Evolutionary conservation across 2,797 vertebrate genomes (phyloP), one percentile per base, ranked within the genome.

Genomic region (Sebastolobus alascanus): DNA sequence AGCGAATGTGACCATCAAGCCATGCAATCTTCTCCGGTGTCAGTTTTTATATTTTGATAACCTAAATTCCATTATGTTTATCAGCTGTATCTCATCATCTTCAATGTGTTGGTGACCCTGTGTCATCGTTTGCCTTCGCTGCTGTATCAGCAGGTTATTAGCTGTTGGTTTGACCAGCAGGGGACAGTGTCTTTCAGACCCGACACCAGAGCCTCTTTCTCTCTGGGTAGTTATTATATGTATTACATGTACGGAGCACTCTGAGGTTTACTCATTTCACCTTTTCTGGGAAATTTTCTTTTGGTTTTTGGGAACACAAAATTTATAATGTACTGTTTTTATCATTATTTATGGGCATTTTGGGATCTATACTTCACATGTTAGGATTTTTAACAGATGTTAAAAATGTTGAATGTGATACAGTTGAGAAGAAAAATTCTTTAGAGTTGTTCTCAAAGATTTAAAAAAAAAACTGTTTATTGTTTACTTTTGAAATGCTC

Each of bases 91-190:
- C 22, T 79, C 40, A 33, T 85, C 29, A 46, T 76, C 33, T 4
- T 61, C 16, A 73, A n/a, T 58, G 50, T 81, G 65, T 70, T 75
- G 54, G 71, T 76, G 90, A 91, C 71, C n/a, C 25, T 50, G 52
- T 70, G 74, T 89, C 82, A 88, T 65, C 5, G 18, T 84, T 83
- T 82, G 13, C 29, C 68, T 71, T 85, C 90, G 86, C 86, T 94
- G 92, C 93, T 95, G 91, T 93, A 93, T 95, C 91, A 92, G 93
- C 94, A 93, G 90, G 84, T 91, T 88, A 85, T 81, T 59, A 80
- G 73, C 81, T 79, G 54, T 86, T 75, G 71, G 74, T 76, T 75
- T 84, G 77, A 90, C 93, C 95, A 95, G 93, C 87, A 96, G 94
- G 84, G 89, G 93, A 66, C 94, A 90, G 87, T 91, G 86, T 93